Evolutionary conservation across 2,888 invertebrate species (phyloP).

Genomic region (Lochmaea capreae): DNA sequence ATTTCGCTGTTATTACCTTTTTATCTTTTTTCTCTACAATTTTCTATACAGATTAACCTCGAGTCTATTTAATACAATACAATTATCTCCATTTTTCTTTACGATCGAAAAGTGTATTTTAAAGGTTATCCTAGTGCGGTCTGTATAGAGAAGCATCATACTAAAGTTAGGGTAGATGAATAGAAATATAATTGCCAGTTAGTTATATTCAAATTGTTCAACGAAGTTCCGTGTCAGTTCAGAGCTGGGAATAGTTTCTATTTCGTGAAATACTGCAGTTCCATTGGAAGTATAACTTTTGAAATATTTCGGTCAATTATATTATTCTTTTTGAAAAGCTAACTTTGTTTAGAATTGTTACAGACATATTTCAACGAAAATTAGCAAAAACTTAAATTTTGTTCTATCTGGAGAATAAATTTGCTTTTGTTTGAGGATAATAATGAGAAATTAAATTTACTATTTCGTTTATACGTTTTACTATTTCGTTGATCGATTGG

Average conservation of each 20-base stretch:
- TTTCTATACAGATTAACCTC: neutral
- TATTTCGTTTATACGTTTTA: no score
- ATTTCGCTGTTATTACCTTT: no score
- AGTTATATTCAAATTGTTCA: slow-evolving; percentile 2
- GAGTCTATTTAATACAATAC: neutral
- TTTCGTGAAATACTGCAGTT: neutral
- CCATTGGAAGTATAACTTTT: neutral
- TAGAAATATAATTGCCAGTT: slow-evolving; percentile 8
- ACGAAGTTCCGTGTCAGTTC: slow-evolving; percentile 5
- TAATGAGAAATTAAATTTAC: no score
- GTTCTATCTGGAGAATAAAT: no score
- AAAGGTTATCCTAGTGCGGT: neutral
- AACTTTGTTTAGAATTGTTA: neutral
- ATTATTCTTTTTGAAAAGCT: neutral
- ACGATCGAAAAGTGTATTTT: neutral
- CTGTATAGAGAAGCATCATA: neutral
- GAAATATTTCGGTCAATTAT: neutral
- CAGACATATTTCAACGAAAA: no score
- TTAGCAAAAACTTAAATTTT: no score
- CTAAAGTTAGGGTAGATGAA: neutral
- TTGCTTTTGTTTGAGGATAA: no score
- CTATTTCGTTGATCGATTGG: no score
- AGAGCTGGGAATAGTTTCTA: neutral
- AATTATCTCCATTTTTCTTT: neutral
- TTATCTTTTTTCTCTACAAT: no score